Percentiles rank a stretch among this genome's conserved stretches.
Conservation (phyloP, 2,797 vertebrate genomes). For the Hippoglossus hippoglossus region DNA sequence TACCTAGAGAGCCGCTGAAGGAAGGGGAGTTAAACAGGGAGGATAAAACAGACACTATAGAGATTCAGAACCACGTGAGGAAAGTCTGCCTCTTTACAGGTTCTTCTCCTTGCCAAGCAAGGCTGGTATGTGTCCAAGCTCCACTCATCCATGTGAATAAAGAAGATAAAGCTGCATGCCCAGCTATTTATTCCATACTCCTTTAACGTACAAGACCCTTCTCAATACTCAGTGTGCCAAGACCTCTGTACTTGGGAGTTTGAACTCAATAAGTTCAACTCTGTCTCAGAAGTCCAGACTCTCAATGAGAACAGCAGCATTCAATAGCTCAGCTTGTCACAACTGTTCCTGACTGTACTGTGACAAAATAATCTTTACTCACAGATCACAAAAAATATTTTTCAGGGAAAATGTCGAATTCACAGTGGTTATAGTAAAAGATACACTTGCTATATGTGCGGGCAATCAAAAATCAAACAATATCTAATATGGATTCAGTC, state of each 20-base stretch:
- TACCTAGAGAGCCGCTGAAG: constrained; percentile 69
- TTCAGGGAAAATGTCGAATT: background rate
- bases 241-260: background rate
- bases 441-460: no score
- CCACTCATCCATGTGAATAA: constrained; percentile 42
- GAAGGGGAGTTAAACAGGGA: constrained; percentile 72
- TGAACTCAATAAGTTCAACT: background rate
- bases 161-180: constrained; percentile 49
- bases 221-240: background rate
- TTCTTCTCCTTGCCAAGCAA: constrained; percentile 48
- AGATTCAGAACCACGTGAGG: constrained; percentile 65
- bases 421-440: background rate
- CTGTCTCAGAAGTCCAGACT: constrained; percentile 4
- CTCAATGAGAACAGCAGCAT: background rate
- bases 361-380: background rate
- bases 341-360: background rate
- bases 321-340: background rate
- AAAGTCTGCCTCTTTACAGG: constrained; percentile 63
- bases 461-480: no score
- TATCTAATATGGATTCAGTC: no score
- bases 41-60: constrained; percentile 71
- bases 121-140: constrained; percentile 53
- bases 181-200: constrained; percentile 55
- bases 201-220: constrained; percentile 36
- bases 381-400: background rate